Percentiles rank a stretch among this genome's conserved stretches.
Evolutionary conservation across 2,888 invertebrate genomes (phyloP).

Genomic region (Philaethria dido): DNA sequence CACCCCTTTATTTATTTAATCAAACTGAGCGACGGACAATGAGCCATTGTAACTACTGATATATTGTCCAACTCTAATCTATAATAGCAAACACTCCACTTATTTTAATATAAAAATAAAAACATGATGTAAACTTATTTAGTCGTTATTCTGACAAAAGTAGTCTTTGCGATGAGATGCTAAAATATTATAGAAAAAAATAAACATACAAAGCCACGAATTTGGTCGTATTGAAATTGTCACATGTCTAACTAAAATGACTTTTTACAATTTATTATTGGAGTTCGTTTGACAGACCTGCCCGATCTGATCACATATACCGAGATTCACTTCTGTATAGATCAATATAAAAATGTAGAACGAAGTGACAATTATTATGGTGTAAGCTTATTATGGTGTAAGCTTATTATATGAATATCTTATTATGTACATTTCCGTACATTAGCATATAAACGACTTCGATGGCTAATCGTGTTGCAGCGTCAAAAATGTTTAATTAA

Average conservation of each 20-base stretch:
- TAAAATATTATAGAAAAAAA: too few species aligned
- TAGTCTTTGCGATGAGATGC: too few species aligned
- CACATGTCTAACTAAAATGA: too few species aligned
- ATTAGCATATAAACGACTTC: constrained; percentile 60
- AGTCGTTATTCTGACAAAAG: too few species aligned
- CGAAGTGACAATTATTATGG: neutral
- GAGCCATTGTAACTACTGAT: constrained; percentile 80
- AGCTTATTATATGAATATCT: constrained; percentile 7
- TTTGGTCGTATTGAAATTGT: too few species aligned
- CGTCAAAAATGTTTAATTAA: constrained; percentile 84
- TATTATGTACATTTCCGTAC: constrained; percentile 20
- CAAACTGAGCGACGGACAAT: constrained; percentile 81
- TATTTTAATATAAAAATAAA: constrained; percentile 56
- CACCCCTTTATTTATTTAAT: constrained; percentile 82
- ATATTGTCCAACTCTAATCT: constrained; percentile 68
- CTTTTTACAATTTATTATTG: too few species aligned
- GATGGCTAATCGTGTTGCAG: constrained; percentile 77
- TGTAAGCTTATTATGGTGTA: neutral
- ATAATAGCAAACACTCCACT: constrained; percentile 62
- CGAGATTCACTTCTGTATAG: too few species aligned
- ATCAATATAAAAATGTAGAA: too few species aligned
- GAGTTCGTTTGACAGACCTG: too few species aligned
- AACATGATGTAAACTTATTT: constrained; percentile 36
- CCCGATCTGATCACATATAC: too few species aligned
- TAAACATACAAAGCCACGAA: too few species aligned